A percentile compares a stretch with the other conserved stretches of the same genome.
phyloP scores from a whole-genome alignment of 2,797 vertebrate genomes.

The Manis crassicaudata region DNA sequence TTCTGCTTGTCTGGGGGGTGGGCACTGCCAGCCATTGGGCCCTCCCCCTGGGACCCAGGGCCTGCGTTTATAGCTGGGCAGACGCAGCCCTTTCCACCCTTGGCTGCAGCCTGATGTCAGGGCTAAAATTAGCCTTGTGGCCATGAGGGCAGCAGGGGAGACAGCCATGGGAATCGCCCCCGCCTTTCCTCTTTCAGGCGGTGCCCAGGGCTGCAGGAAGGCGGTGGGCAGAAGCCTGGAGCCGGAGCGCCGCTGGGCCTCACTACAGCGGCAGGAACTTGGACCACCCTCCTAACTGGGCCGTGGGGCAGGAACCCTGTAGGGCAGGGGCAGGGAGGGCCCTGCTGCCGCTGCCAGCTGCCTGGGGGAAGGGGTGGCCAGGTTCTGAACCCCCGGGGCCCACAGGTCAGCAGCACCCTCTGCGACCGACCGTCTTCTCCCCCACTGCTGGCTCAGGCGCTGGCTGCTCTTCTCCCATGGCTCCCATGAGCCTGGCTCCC shows the following conservation, averaged over 20 bases:
- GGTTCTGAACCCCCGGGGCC: neutral
- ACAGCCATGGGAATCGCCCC: neutral
- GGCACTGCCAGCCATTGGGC: neutral
- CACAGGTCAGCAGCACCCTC: neutral
- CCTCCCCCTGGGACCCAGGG: neutral
- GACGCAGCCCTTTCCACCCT: neutral
- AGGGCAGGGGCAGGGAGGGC: neutral
- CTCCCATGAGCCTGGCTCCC: conserved; percentile 72
- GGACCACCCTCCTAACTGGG: neutral
- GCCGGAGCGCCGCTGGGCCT: neutral
- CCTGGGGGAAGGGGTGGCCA: neutral
- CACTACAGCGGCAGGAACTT: neutral
- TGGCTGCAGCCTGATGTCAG: neutral
- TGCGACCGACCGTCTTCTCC: conserved; percentile 47
- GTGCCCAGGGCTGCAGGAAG: neutral
- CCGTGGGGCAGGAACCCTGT: neutral
- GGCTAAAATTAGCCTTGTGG: conserved; percentile 38
- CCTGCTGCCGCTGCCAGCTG: neutral
- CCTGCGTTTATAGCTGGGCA: neutral
- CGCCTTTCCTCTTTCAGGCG: neutral
- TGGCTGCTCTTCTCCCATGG: neutral
- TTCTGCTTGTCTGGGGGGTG: neutral
- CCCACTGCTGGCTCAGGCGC: neutral
- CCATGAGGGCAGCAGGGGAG: neutral
- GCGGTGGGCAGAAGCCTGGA: neutral